Percentiles rank a stretch among this genome's conserved stretches.
phyloP scores from a whole-genome alignment of 2,888 invertebrate genomes.

The Strigamia transsilvanica region DNA sequence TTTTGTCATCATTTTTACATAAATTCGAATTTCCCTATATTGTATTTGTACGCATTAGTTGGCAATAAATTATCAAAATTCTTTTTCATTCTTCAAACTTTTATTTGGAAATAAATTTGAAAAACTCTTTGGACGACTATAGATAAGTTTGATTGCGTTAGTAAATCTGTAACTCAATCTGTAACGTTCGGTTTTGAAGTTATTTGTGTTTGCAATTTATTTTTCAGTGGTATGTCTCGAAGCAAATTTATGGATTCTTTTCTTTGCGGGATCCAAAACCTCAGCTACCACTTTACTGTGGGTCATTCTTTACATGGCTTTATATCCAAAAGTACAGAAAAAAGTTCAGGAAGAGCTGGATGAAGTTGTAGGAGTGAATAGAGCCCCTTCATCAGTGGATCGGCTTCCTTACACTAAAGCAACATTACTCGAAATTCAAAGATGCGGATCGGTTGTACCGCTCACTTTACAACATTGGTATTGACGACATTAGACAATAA shows the following conservation, averaged over 20 bases:
- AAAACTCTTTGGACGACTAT: too few relatives aligned
- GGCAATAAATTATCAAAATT: too few relatives aligned
- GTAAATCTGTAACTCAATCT: too few relatives aligned
- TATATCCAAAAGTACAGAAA: conserved; percentile 50
- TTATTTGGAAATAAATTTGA: too few relatives aligned
- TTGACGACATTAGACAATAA: not conserved
- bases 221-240: conserved; percentile 2
- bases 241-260: conserved; percentile 16
- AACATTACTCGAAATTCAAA: conserved; percentile 51
- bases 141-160: too few relatives aligned
- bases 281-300: conserved; percentile 52
- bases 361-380: conserved; percentile 43
- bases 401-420: conserved; percentile 53
- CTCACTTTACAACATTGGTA: conserved; percentile 52
- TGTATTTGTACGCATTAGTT: too few relatives aligned
- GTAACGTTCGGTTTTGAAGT: not conserved
- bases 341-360: conserved; percentile 54
- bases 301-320: conserved; percentile 50
- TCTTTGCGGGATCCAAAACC: conserved; percentile 53
- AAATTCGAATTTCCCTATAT: too few relatives aligned
- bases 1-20: too few relatives aligned
- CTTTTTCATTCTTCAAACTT: too few relatives aligned
- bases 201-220: not conserved
- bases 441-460: conserved; percentile 50
- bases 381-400: conserved; percentile 50